Evolutionary conservation across 2,113 vertebrate species (phyloP).

Genomic region (Damaliscus lunatus): DNA sequence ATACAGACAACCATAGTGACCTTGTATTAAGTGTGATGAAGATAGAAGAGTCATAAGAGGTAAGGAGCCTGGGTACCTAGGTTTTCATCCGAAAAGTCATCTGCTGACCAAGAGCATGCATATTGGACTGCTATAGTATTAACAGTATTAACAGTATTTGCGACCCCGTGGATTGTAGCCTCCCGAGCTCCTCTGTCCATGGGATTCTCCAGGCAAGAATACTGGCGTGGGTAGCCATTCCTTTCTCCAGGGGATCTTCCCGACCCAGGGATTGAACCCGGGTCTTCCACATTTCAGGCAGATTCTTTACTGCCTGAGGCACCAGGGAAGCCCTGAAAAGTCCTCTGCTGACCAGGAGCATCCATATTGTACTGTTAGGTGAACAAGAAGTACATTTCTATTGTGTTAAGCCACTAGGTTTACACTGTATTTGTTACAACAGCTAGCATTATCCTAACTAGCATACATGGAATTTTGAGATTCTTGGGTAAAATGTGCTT

Average conservation of each 20-base stretch:
- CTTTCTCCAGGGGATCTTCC: no score
- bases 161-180: no score
- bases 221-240: no score
- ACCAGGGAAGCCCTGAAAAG: not conserved
- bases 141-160: not conserved
- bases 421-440: not conserved
- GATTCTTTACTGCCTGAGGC: not conserved
- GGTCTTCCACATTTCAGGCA: not conserved
- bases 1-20: not conserved
- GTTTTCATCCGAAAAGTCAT: constrained; percentile 31
- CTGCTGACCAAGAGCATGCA: not conserved
- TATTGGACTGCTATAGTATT: not conserved
- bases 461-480: not conserved
- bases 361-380: not conserved
- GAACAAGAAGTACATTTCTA: not conserved
- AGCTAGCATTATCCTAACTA: not conserved
- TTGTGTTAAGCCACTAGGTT: not conserved
- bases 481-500: not conserved
- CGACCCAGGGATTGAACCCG: no score
- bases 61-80: not conserved
- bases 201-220: no score
- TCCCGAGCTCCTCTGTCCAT: no score
- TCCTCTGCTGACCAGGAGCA: not conserved
- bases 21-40: constrained; percentile 14
- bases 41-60: not conserved